A percentile compares a stretch with the other conserved stretches of the same genome.
Conservation (phyloP, 2,888 invertebrate genomes). For the Dimorphilus gyrociliatus region DNA sequence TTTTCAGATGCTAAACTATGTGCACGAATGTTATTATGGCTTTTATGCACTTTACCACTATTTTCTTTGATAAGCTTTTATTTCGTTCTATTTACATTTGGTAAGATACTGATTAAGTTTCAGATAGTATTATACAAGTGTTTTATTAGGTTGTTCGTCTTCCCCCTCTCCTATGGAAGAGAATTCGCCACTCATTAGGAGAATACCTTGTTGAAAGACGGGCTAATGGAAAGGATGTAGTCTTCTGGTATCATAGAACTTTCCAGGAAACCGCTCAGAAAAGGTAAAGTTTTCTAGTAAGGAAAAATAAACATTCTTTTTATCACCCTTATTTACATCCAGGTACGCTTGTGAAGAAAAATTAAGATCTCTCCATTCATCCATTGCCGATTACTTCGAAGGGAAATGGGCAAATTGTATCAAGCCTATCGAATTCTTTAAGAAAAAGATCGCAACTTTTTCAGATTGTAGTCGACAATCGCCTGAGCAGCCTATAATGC, state of each 20-base stretch:
- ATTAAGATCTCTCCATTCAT: constrained; percentile 9
- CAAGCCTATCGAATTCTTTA: constrained; percentile 18
- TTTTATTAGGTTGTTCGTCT: too few relatives aligned
- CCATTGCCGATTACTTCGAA: constrained; percentile 19
- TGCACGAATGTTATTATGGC: too few relatives aligned
- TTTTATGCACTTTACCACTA: too few relatives aligned
- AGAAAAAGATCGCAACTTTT: constrained; percentile 19
- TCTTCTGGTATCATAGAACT: constrained; percentile 22
- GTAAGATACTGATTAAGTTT: too few relatives aligned
- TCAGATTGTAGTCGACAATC: constrained; percentile 16
- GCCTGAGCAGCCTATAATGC: constrained; percentile 16
- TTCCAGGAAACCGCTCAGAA: constrained; percentile 14
- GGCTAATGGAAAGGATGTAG: constrained; percentile 12
- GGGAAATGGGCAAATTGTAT: constrained; percentile 17
- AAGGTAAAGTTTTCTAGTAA: constrained; percentile 9
- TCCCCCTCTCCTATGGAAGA: constrained; percentile 17
- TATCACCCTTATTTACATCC: too few relatives aligned
- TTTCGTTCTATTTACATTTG: too few relatives aligned
- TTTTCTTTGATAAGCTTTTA: too few relatives aligned
- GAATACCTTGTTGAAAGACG: constrained; percentile 15
- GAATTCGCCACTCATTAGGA: constrained; percentile 13
- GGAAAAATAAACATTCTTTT: background rate
- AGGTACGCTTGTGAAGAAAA: background rate
- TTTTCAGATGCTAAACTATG: too few relatives aligned
- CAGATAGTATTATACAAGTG: too few relatives aligned